Evolutionary conservation across 2,888 invertebrate species (phyloP).

Genomic region (Tetragonula carbonaria): DNA sequence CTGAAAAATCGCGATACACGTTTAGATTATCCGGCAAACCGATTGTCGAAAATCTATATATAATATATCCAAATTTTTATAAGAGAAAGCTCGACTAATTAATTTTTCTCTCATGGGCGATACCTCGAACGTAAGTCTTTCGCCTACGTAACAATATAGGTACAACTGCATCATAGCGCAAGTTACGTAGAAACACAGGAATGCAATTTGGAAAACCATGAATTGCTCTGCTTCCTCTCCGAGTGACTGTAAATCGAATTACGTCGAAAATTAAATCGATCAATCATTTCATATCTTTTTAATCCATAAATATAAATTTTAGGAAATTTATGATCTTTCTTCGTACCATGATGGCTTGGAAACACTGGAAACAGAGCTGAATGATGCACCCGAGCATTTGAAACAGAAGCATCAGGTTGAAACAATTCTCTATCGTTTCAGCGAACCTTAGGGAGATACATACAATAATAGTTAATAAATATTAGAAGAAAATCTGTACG

Average conservation of each 20-base stretch:
- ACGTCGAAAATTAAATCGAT: no score
- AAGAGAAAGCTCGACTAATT: background rate
- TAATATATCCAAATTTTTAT: no score
- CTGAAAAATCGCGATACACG: background rate
- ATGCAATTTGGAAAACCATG: conserved; percentile 30
- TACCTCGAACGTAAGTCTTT: conserved; percentile 63
- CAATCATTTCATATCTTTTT: no score
- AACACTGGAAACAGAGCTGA: conserved; percentile 74
- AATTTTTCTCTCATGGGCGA: background rate
- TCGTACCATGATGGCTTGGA: conserved; percentile 72
- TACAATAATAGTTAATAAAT: background rate
- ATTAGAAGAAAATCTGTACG: no score
- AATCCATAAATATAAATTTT: background rate
- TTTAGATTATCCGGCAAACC: no score
- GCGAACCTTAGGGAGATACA: conserved; percentile 60
- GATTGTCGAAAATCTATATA: no score
- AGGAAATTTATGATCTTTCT: background rate
- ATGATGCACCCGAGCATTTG: conserved; percentile 71
- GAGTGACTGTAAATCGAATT: conserved; percentile 42
- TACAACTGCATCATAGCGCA: conserved; percentile 69
- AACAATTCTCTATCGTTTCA: conserved; percentile 69
- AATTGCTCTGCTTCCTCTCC: conserved; percentile 5
- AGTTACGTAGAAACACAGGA: conserved; percentile 50
- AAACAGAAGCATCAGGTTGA: conserved; percentile 72
- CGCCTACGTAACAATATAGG: conserved; percentile 74